phyloP scores from a whole-genome alignment of 2,888 invertebrate species.

The Ochropleura plecta region DNA sequence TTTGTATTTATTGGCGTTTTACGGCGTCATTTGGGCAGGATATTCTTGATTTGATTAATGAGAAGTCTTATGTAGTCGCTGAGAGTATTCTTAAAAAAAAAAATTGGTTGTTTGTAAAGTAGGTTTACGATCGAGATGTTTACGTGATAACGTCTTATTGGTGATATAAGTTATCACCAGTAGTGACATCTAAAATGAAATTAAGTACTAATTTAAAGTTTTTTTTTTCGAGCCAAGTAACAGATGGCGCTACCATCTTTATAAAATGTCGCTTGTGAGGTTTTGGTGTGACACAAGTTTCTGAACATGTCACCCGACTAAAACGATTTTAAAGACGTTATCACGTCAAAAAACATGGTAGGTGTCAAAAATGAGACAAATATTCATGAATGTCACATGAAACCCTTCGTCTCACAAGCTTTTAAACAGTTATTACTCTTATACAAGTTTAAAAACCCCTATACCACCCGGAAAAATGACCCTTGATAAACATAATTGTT shows the following conservation, averaged over 20 bases:
- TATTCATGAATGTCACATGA: constrained; percentile 27
- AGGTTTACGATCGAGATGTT: no score
- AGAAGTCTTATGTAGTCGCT: constrained; percentile 9
- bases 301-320: no score
- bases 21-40: constrained; percentile 41
- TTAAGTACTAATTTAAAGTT: no score
- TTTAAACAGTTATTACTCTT: constrained; percentile 30
- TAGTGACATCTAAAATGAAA: no score
- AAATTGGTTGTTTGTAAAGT: no score
- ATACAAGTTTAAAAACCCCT: constrained; percentile 35
- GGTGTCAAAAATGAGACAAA: constrained; percentile 17
- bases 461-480: constrained; percentile 65
- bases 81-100: background rate
- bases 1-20: constrained; percentile 62
- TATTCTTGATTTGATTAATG: constrained; percentile 25
- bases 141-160: no score
- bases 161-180: no score
- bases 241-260: no score
- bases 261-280: no score
- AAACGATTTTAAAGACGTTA: no score
- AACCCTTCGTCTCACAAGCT: constrained; percentile 23
- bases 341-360: constrained; percentile 6
- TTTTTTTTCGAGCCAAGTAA: no score
- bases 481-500: constrained; percentile 58
- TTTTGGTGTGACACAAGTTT: no score